These are phyloP conservation scores for Megamerina dolium DNA, from an alignment of 2,888 invertebrate species.

Conservation along the genomic window DNA sequence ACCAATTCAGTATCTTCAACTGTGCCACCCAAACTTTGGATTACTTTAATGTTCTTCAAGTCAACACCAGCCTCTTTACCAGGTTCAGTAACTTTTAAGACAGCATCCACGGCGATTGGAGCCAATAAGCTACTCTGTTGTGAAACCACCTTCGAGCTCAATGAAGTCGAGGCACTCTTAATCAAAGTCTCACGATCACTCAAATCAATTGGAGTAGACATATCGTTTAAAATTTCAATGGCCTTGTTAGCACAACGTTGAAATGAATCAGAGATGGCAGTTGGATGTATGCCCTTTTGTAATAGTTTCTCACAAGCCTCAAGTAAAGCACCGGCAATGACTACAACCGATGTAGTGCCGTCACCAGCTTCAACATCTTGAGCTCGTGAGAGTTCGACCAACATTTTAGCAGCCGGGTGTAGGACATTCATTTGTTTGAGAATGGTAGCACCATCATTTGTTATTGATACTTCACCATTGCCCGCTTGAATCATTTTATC, in stretches of 20 bases:
- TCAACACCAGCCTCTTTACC: constrained; percentile 75
- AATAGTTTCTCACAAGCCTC: constrained; percentile 91
- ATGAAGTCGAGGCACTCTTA: constrained; percentile 93
- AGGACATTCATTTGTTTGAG: constrained; percentile 97
- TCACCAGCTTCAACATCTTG: constrained; percentile 99
- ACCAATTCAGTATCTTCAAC: constrained; percentile 95
- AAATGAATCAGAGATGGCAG: constrained; percentile 94
- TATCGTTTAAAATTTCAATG: constrained; percentile 64
- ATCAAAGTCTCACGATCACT: constrained; percentile 79
- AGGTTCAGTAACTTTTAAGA: constrained; percentile 61
- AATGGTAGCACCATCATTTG: constrained; percentile 99
- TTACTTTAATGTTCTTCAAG: constrained; percentile 92
- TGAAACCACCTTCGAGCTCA: constrained; percentile 98
- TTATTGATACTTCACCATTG: constrained; percentile 98
- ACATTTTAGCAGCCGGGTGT: constrained; percentile 98
- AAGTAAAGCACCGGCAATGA: constrained; percentile 91
- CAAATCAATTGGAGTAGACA: constrained; percentile 82
- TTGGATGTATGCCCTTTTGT: constrained; percentile 93
- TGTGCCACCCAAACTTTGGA: constrained; percentile 93
- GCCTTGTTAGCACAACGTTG: constrained; percentile 58
- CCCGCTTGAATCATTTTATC: constrained; percentile 99
- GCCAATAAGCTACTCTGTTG: constrained; percentile 94
- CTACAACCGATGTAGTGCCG: constrained; percentile 97
- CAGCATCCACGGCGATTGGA: constrained; percentile 96
- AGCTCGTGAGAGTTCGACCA: constrained; percentile 96